Conservation (phyloP, 2,797 vertebrate genomes). For the Mormyrus hasselquistii region DNA sequence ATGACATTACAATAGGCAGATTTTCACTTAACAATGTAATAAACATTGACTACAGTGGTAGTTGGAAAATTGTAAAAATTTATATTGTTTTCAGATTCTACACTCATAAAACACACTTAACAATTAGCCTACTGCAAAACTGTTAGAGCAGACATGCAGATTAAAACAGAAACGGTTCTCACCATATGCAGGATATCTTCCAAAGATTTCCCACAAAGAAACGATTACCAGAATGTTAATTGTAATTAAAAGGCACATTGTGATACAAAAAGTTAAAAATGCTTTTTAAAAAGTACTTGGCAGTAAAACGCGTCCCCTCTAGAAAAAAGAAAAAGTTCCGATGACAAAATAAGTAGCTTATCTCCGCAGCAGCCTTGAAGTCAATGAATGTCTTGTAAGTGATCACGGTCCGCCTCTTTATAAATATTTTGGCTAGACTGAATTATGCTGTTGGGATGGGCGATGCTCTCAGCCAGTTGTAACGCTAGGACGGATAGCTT, state of each 20-base stretch:
- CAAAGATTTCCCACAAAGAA: conserved; percentile 49
- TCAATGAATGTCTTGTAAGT: conserved; percentile 69
- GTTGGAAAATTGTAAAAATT: neutral
- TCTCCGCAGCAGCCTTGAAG: conserved; percentile 35
- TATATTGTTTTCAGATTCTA: neutral
- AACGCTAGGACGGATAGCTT: conserved; percentile 57
- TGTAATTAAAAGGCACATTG: conserved; percentile 49
- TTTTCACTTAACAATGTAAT: neutral
- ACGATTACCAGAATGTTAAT: conserved; percentile 43
- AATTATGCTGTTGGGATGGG: conserved; percentile 72
- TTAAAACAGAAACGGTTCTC: conserved; percentile 40
- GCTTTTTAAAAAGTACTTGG: neutral
- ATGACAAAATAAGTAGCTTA: conserved; percentile 1
- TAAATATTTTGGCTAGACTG: conserved; percentile 71
- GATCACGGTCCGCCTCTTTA: conserved; percentile 68
- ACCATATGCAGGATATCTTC: conserved; percentile 58
- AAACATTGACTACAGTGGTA: neutral
- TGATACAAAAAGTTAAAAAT: conserved; percentile 25
- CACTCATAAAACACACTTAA: neutral
- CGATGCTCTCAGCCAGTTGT: conserved; percentile 69
- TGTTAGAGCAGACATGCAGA: neutral
- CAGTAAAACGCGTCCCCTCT: neutral
- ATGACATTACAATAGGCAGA: neutral
- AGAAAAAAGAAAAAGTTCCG: neutral
- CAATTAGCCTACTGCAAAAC: neutral